Conservation (phyloP, 2,797 vertebrate species). For the Huso huso region DNA sequence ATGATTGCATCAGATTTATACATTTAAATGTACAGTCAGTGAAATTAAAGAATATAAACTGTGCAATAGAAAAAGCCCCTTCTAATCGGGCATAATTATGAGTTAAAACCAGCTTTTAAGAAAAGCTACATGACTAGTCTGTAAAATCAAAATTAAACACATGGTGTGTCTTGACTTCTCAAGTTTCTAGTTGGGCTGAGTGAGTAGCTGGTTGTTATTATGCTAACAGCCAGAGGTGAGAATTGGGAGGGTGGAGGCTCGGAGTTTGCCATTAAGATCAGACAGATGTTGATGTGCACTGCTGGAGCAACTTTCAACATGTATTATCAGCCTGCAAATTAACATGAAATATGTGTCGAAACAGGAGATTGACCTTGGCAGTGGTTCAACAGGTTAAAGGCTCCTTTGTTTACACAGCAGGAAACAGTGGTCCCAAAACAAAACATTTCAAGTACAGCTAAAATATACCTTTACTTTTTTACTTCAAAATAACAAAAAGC, state of each 20-base stretch:
- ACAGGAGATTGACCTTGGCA: conserved; percentile 4
- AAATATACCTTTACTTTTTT: too few relatives aligned
- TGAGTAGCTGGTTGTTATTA: conserved; percentile 40
- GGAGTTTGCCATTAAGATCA: conserved; percentile 1
- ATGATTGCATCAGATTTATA: background rate
- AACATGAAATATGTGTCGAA: conserved; percentile 10
- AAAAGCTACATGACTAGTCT: conserved; percentile 60
- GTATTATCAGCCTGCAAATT: conserved; percentile 11
- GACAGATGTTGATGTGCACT: conserved; percentile 10
- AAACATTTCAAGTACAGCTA: too few relatives aligned
- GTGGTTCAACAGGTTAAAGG: conserved; percentile 10
- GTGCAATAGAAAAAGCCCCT: too few relatives aligned
- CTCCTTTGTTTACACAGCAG: background rate
- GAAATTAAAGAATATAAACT: background rate
- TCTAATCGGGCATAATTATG: conserved; percentile 51
- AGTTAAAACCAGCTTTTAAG: conserved; percentile 49
- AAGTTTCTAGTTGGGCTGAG: conserved; percentile 55
- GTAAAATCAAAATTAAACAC: conserved; percentile 49
- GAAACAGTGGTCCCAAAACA: too few relatives aligned
- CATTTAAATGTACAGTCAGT: background rate
- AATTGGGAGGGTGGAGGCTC: conserved; percentile 3
- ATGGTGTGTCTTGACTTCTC: conserved; percentile 52
- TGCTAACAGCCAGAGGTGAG: conserved; percentile 13
- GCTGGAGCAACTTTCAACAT: conserved; percentile 18
- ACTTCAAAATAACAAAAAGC: too few relatives aligned